These are phyloP conservation scores for Apocheima hispidaria DNA, from an alignment of 2,888 invertebrate species.

Conservation along the genomic window DNA sequence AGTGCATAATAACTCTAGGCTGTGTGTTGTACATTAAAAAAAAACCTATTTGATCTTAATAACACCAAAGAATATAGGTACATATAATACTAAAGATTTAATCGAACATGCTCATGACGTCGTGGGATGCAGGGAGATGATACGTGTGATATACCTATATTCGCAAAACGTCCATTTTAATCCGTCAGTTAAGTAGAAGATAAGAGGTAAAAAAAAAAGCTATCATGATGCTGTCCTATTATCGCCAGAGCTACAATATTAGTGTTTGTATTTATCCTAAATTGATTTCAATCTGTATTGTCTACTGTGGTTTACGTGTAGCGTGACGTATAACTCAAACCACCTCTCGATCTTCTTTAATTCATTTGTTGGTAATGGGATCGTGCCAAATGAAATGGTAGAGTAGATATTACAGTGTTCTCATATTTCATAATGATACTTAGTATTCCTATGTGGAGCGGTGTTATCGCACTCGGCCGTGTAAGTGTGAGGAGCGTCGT, in stretches of 20 bases:
- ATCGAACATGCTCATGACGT: too few species aligned
- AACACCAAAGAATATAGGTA: too few species aligned
- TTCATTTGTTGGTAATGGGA: constrained; percentile 33
- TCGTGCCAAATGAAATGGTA: constrained; percentile 16
- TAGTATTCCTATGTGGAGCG: constrained; percentile 40
- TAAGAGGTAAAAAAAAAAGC: too few species aligned
- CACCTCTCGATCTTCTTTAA: neutral
- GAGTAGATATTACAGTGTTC: constrained; percentile 22
- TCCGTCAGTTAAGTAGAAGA: too few species aligned
- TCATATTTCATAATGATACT: constrained; percentile 43
- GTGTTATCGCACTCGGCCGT: constrained; percentile 39
- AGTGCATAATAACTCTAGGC: too few species aligned
- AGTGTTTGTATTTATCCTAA: neutral
- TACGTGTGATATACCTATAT: too few species aligned
- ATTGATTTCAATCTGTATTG: neutral
- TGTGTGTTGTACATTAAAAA: too few species aligned
- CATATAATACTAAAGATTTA: too few species aligned
- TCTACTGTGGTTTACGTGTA: neutral
- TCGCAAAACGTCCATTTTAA: too few species aligned
- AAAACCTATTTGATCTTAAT: too few species aligned
- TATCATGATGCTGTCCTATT: neutral
- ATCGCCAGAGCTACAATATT: neutral
- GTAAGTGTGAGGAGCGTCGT: constrained; percentile 29
- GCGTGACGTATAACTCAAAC: neutral
- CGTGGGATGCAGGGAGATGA: too few species aligned